These are phyloP conservation scores for Salvelinus sp. DNA, from an alignment of 2,113 vertebrate genomes.

Conservation along the genomic window DNA sequence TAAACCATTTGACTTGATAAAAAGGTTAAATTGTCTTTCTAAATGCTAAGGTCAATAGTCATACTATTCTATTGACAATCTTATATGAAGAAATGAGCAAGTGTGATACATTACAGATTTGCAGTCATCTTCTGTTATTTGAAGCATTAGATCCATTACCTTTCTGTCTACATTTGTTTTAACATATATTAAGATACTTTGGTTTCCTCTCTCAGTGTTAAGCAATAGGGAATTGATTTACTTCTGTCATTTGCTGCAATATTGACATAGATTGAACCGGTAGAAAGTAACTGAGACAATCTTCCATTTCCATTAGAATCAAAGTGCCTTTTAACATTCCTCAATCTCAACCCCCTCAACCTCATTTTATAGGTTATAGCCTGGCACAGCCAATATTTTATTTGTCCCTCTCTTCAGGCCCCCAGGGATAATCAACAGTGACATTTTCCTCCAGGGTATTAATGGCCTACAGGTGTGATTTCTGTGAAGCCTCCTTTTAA, in stretches of 20 bases:
- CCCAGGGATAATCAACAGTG: slow-evolving; percentile 42
- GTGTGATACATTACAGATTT: no score
- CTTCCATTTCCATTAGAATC: neutral
- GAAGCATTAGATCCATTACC: no score
- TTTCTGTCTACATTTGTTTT: neutral
- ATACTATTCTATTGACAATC: no score
- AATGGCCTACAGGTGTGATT: slow-evolving; percentile 49
- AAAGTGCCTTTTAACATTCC: neutral
- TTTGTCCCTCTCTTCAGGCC: slow-evolving; percentile 32
- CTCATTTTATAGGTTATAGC: neutral
- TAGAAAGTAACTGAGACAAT: neutral
- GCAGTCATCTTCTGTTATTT: no score
- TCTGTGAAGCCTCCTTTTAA: slow-evolving; percentile 37
- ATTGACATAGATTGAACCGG: neutral
- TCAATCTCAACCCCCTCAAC: neutral
- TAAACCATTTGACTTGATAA: neutral
- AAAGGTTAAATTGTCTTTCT: neutral
- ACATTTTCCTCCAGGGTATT: slow-evolving; percentile 50
- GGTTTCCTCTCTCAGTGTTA: neutral
- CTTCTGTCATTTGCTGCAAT: neutral
- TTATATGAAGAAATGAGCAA: neutral
- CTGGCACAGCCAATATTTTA: neutral
- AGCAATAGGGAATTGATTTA: neutral
- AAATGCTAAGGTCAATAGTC: neutral
- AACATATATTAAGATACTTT: neutral